phyloP scores from a whole-genome alignment of 2,888 invertebrate species.

The Scaeva pyrastri region DNA sequence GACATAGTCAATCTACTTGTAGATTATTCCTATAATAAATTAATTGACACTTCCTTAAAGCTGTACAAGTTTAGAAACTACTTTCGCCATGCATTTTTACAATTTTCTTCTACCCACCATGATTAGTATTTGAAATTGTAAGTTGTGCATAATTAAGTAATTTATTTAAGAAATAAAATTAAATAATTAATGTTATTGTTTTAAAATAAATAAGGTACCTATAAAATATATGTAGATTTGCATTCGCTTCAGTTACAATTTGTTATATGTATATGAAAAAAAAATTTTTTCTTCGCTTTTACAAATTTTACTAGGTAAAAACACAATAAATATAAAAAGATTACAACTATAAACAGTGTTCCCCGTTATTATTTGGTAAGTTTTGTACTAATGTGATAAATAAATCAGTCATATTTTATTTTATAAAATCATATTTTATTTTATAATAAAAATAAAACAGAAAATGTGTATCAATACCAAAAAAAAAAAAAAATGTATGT shows the following conservation, averaged over 20 bases:
- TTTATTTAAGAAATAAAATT: constrained; percentile 39
- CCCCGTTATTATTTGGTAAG: background rate
- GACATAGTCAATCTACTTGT: constrained; percentile 45
- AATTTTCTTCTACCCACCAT: constrained; percentile 8
- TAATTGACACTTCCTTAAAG: constrained; percentile 26
- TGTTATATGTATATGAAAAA: background rate
- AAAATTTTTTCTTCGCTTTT: background rate
- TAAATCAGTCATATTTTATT: background rate
- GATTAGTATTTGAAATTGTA: constrained; percentile 30
- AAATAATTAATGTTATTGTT: constrained; percentile 32
- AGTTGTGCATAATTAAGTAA: constrained; percentile 46
- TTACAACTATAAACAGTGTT: background rate
- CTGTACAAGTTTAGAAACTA: constrained; percentile 53
- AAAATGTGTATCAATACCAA: background rate
- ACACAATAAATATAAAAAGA: background rate
- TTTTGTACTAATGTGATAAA: constrained; percentile 3
- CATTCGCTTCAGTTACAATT: constrained; percentile 44
- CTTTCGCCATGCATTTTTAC: constrained; percentile 53
- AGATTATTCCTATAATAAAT: constrained; percentile 43
- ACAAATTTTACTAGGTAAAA: background rate
- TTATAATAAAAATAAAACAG: background rate
- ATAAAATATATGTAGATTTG: constrained; percentile 33
- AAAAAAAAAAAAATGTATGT: too few relatives aligned
- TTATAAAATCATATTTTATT: background rate
- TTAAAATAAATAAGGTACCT: constrained; percentile 32